Evolutionary conservation across 2,113 vertebrate genomes (phyloP).

Genomic region (Eptesicus fuscus): DNA sequence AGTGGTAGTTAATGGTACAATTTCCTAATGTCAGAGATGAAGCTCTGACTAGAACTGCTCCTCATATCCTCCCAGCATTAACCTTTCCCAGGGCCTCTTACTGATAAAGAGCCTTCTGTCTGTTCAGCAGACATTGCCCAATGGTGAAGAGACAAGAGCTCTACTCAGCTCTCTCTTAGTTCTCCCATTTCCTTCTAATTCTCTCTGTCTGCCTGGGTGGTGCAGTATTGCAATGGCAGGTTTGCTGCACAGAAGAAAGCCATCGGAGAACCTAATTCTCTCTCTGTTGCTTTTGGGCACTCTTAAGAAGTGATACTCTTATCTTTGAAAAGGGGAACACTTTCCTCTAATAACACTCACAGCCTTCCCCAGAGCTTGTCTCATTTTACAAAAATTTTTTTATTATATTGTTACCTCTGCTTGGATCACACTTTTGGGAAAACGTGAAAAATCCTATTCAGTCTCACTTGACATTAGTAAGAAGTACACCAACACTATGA

Average conservation of each 20-base stretch:
- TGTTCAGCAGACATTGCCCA: not conserved
- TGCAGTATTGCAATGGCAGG: not conserved
- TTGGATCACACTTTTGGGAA: not conserved
- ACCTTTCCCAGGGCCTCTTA: not conserved
- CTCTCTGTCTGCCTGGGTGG: not conserved
- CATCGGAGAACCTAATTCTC: not conserved
- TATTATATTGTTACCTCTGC: not conserved
- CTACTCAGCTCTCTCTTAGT: not conserved
- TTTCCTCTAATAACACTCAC: not conserved
- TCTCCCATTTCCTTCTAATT: not conserved
- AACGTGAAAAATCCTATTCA: not conserved
- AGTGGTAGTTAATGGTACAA: not conserved
- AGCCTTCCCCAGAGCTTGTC: not conserved
- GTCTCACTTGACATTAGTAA: not conserved
- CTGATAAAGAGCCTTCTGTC: not conserved
- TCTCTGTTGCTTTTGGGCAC: not conserved
- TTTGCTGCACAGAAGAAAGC: not conserved
- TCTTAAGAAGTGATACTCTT: not conserved
- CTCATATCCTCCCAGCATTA: not conserved
- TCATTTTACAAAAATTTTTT: not conserved
- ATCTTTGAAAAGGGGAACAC: not conserved
- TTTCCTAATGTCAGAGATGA: not conserved
- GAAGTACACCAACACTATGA: not conserved
- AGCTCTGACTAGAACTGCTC: not conserved
- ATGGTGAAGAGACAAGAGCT: not conserved